Evolutionary conservation across 2,113 vertebrate genomes (phyloP).

Genomic region (Hippocampus barbouri): DNA sequence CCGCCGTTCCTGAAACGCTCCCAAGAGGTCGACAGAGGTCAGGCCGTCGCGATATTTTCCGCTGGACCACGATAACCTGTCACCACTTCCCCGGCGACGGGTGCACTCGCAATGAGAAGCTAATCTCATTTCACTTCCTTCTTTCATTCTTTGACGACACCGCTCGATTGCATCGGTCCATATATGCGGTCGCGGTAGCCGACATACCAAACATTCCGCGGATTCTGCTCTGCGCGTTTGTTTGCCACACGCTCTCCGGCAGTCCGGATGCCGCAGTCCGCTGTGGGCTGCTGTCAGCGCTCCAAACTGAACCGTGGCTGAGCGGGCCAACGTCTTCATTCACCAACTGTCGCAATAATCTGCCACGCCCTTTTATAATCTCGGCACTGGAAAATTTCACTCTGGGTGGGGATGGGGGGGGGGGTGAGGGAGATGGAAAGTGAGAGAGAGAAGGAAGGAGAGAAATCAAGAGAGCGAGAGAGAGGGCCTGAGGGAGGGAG

Average conservation of each 20-base stretch:
- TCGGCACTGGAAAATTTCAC: slow-evolving; percentile 20
- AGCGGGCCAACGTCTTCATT: slow-evolving; percentile 53
- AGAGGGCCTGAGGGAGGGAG: too few relatives aligned
- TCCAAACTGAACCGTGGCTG: slow-evolving; percentile 29
- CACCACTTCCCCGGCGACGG: not conserved
- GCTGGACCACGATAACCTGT: not conserved
- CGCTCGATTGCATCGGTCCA: too few relatives aligned
- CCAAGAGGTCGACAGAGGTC: not conserved
- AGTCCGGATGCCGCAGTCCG: slow-evolving; percentile 9
- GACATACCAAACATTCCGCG: slow-evolving; percentile 13
- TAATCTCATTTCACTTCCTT: not conserved
- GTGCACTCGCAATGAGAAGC: not conserved
- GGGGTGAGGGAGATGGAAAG: too few relatives aligned
- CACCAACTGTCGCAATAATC: slow-evolving; percentile 45
- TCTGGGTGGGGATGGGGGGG: slow-evolving; percentile 1
- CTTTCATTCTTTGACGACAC: not conserved
- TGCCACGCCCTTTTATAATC: slow-evolving; percentile 36
- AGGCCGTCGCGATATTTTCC: not conserved
- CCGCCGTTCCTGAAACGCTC: not conserved
- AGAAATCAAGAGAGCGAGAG: not conserved
- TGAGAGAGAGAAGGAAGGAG: not conserved
- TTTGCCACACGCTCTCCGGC: not conserved
- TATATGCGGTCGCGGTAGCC: not conserved
- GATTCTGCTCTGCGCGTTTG: slow-evolving; percentile 4
- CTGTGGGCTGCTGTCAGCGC: slow-evolving; percentile 23